Base-by-base conservation (phyloP, 2,797 vertebrate genomes). In the Intellagama lesueurii region DNA sequence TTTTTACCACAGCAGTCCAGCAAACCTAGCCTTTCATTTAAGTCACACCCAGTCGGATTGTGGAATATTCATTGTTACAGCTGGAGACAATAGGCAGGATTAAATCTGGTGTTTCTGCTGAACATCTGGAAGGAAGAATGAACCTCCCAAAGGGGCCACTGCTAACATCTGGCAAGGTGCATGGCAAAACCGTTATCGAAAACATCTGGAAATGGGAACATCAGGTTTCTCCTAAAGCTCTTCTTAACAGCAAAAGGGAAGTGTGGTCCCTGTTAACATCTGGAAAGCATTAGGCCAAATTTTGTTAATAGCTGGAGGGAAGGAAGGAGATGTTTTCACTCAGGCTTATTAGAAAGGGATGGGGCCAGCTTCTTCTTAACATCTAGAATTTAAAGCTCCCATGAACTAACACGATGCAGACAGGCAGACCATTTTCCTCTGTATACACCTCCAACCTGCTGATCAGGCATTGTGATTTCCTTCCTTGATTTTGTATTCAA, bases 61-160 rank as follows among this genome's bases (percentile, higher is more conserved):
- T 5, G 56, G 22, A 35, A 17, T 64, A 8, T 6, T 80, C 4
- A n/a, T 60, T 7, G 47, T 19, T 44, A 80, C 68, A 72, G 68
- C 66, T 69, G 4, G 64, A 89, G 32, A 60, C 19, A 1, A 70
- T 64, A 26, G 68, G 22, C 22, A 17, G 76, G 19, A 19, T 85
- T 32, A 47, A 60, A 80, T 81, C 5, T 35, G 9, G 76, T 22
- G 69, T 60, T 47, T 73, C 49, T 28, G 28, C 11, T 69, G 32
- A 70, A 72, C 82, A 89, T 85, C 82, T 89, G 88, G 82, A 70
- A 85, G 88, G 82, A 70, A 85, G 66, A 40, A 9, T 5, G 19
- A 26, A 69, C 28, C 24, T 85, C 82, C 28, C 66, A 26, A 0
- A 19, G 35, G 32, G 76, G 22, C 32, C 22, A 3, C 28, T 12